Evolutionary conservation across 2,113 vertebrate genomes (phyloP).

Genomic region (Ameiurus melas): DNA sequence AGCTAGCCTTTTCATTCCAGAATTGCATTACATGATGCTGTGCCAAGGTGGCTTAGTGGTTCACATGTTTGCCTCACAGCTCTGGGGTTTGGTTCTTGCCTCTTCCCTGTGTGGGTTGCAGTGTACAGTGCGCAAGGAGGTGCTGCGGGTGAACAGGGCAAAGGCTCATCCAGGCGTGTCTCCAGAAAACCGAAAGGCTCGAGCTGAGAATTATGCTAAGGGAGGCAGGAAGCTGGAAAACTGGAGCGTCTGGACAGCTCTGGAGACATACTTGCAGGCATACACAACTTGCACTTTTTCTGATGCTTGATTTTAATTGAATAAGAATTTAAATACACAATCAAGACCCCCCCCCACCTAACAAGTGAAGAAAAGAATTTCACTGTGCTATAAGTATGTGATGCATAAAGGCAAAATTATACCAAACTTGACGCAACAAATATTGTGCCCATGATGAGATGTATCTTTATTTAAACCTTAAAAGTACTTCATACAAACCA

Average conservation of each 20-base stretch:
- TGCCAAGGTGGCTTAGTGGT: neutral
- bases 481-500: neutral
- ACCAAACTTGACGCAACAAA: neutral
- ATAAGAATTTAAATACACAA: too few species aligned
- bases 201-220: constrained; percentile 46
- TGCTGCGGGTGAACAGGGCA: constrained; percentile 62
- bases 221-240: constrained; percentile 54
- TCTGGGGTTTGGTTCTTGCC: too few species aligned
- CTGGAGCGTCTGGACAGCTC: constrained; percentile 67
- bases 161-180: constrained; percentile 58
- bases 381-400: neutral
- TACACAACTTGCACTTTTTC: constrained; percentile 44
- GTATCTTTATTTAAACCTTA: neutral
- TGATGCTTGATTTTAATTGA: neutral
- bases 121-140: constrained; percentile 72
- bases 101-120: constrained; percentile 46
- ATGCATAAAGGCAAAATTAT: neutral
- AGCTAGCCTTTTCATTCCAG: neutral
- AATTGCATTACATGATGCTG: neutral
- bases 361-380: too few species aligned
- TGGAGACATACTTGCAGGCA: constrained; percentile 81
- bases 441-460: neutral
- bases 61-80: too few species aligned
- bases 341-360: too few species aligned
- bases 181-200: constrained; percentile 5